phyloP scores from a whole-genome alignment of 2,888 invertebrate species.

The Saturnia japonica region DNA sequence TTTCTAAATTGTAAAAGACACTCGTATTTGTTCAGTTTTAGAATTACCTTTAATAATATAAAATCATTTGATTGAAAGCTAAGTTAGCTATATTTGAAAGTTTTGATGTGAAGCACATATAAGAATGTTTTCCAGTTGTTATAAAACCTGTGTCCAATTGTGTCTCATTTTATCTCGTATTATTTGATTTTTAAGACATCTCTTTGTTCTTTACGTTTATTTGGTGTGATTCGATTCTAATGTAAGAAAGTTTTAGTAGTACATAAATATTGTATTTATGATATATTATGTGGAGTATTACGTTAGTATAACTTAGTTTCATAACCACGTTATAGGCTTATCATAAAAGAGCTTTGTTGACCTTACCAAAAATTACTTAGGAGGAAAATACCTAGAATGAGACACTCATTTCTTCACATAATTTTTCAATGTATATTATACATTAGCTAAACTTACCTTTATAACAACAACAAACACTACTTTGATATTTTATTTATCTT shows the following conservation, averaged over 20 bases:
- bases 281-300: neutral
- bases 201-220: neutral
- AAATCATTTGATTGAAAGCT: no score
- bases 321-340: neutral
- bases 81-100: neutral
- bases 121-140: neutral
- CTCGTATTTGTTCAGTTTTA: neutral
- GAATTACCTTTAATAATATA: neutral
- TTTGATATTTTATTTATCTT: no score
- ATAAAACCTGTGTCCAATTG: neutral
- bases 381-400: neutral
- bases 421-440: constrained; percentile 24
- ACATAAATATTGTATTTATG: neutral
- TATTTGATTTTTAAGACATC: neutral
- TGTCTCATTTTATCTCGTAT: neutral
- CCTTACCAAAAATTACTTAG: no score
- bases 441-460: neutral
- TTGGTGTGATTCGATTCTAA: neutral
- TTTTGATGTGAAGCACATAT: neutral
- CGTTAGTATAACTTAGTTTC: neutral
- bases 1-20: neutral
- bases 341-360: no score
- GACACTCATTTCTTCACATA: neutral
- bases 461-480: no score
- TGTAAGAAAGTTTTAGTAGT: neutral